Evolutionary conservation across 2,113 vertebrate genomes (phyloP), one percentile per base, ranked within the genome.

Genomic region (Campylomormyrus numenius): DNA sequence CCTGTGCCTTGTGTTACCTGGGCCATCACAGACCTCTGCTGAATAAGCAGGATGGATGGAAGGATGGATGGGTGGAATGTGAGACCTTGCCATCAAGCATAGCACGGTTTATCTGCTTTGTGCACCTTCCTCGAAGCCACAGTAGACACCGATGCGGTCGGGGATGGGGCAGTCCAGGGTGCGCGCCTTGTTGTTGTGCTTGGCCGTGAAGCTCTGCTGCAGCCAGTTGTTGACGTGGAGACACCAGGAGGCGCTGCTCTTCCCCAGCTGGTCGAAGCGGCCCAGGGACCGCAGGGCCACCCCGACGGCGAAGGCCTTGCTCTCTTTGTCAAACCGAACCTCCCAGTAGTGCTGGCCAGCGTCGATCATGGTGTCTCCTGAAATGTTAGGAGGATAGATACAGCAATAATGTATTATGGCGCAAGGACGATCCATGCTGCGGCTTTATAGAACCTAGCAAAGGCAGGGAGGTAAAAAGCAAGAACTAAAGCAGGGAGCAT

Each of bases 211-310:
- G 94, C 97, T 98, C 96, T 98, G 97, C 95, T 99, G 98, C 85
- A 99, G 96, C 98, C 98, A 98, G 96, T 98, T 99, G 96, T 98
- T 99, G 89, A 98, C 96, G 88, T 99, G 98, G 91, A 99, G 95
- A 94, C 98, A 99, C 98, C 98, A 99, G 66, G 98, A 99, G 0
- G 97, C 96, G 0, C 95, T 90, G 2, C 96, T 99, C 93, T 98
- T 98, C 91, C 98, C 98, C 93, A 99, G 92, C 95, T 98, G 98
- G 93, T 99, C 98, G 0, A 99, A 99, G n/a, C 96, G 96, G 50
- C 98, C 98, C 53, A 99, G 96, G 92, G 95, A 97, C 9, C 98
- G 96, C 88, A 99, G 96, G 0, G 98, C 98, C 8, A 98, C 92
- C 0, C 98, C 98, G 17, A 96, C 96, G 0, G 97, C 97, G 0